Evolutionary conservation across 2,113 vertebrate species (phyloP).

Genomic region (Thamnophis sirtalis): DNA sequence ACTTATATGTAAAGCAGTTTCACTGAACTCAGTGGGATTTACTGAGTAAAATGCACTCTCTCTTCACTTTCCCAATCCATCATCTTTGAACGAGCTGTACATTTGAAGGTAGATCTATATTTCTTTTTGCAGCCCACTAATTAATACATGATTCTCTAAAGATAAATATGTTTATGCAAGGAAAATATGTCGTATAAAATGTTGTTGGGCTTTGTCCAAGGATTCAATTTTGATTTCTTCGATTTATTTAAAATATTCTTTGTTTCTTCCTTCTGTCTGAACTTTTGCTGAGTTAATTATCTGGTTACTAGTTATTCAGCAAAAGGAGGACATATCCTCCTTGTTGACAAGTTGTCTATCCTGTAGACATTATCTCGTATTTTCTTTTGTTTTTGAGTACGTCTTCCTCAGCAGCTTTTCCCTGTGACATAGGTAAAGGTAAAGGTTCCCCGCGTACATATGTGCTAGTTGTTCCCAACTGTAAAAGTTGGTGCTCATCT

Average conservation of each 20-base stretch:
- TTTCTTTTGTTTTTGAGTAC: background rate
- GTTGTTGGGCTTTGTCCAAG: background rate
- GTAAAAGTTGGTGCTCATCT: too few relatives aligned
- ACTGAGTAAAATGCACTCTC: background rate
- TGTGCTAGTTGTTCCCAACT: too few relatives aligned
- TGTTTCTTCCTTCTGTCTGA: conserved; percentile 12
- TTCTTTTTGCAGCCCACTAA: background rate
- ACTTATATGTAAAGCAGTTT: background rate
- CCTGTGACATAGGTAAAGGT: background rate
- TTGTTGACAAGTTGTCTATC: background rate
- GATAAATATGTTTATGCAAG: background rate
- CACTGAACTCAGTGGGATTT: background rate
- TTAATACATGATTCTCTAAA: conserved; percentile 15
- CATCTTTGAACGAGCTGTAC: background rate
- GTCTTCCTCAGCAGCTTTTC: background rate
- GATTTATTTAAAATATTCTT: background rate
- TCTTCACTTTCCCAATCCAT: background rate
- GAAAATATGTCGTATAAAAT: background rate
- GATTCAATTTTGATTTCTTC: background rate
- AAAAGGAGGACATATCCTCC: background rate
- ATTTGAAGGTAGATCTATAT: conserved; percentile 1
- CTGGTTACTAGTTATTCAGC: background rate
- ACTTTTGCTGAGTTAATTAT: background rate
- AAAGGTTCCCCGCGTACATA: too few relatives aligned
- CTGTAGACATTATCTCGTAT: background rate